Base-by-base conservation (phyloP, 2,888 invertebrate genomes). In the Chrysolina haemoptera region DNA sequence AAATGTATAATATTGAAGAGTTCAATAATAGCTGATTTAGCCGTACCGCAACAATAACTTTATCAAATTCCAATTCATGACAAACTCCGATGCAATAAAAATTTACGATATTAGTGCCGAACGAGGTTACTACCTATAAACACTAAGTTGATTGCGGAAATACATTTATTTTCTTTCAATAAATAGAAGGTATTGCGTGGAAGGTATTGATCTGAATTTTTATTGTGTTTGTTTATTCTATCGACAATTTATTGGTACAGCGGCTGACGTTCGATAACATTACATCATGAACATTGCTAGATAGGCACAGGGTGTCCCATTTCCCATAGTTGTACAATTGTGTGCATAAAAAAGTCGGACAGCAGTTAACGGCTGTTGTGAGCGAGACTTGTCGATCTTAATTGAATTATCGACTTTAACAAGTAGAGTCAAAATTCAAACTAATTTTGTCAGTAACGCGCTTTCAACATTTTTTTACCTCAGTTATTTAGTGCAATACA, bases 191-290 rank as follows among this genome's bases (percentile, higher is more conserved):
- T 62, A 62, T 70, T 74, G 70, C 74, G 67, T 64, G 74, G n/a
- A n/a, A n/a, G n/a, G n/a, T n/a, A 59, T 67, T 70, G 53, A 41
- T 18, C 53, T 41, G 16, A 70, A 74, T 70, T 73, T 73, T 70
- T 66, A 73, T 64, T 50, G 55, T 68, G 70, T 71, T 76, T 76
- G 76, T 76, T 76, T 76, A 73, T 71, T 68, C 50, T 50, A 48
- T 66, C 59, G 73, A 68, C 73, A 73, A 73, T 73, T 73, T 73
- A 76, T 73, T 59, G 69, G 68, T 68, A 53, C 55, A 27, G 50
- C 67, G 64, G 67, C 40, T 67, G 70, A 69, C 63, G 72, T 69
- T 75, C 72, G 22, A 8, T 65, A 11, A 75, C 35, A 70, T 75
- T 73, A 70, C 75, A 64, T 70, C 75, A 75, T 72, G 69, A 70